Percentiles rank a stretch among this genome's conserved stretches.
Evolutionary conservation across 1,140 invertebrate species (phyloP).

Genomic region (Lasioglossum baleicum): DNA sequence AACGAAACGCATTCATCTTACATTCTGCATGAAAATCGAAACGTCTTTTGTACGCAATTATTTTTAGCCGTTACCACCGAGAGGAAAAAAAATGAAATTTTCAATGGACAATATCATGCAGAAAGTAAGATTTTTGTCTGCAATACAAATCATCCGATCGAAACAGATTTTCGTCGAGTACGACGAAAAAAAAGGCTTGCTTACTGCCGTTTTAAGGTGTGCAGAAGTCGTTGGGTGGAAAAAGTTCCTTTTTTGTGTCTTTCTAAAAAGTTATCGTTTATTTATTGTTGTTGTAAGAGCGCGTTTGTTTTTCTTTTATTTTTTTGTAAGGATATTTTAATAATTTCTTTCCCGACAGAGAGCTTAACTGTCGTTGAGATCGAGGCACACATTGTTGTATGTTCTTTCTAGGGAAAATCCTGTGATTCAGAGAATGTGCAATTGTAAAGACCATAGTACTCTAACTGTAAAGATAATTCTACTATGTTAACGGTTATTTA

Average conservation of each 20-base stretch:
- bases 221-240: slow-evolving; percentile 57
- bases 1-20: slow-evolving; percentile 22
- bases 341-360: slow-evolving; percentile 33
- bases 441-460: slow-evolving; percentile 33
- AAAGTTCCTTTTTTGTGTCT: slow-evolving; percentile 58
- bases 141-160: slow-evolving; percentile 35
- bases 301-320: slow-evolving; percentile 13
- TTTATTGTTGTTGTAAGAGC: slow-evolving; percentile 34
- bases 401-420: slow-evolving; percentile 56
- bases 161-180: slow-evolving; percentile 28
- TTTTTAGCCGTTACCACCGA: slow-evolving; percentile 38
- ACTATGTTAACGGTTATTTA: slow-evolving; percentile 36
- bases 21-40: slow-evolving; percentile 29
- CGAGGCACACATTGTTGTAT: slow-evolving; percentile 16
- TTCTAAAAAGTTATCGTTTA: slow-evolving; percentile 22
- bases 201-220: slow-evolving; percentile 71
- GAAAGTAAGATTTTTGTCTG: slow-evolving; percentile 40
- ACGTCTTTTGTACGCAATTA: slow-evolving; percentile 54
- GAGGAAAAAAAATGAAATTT: slow-evolving; percentile 27
- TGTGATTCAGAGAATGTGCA: slow-evolving; percentile 44
- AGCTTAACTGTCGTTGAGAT: background rate
- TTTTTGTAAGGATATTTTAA: slow-evolving; percentile 33
- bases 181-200: slow-evolving; percentile 51
- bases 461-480: slow-evolving; percentile 42
- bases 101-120: slow-evolving; percentile 47